Evolutionary conservation across 2,113 vertebrate genomes (phyloP).

Genomic region (Rhipidura dahli): DNA sequence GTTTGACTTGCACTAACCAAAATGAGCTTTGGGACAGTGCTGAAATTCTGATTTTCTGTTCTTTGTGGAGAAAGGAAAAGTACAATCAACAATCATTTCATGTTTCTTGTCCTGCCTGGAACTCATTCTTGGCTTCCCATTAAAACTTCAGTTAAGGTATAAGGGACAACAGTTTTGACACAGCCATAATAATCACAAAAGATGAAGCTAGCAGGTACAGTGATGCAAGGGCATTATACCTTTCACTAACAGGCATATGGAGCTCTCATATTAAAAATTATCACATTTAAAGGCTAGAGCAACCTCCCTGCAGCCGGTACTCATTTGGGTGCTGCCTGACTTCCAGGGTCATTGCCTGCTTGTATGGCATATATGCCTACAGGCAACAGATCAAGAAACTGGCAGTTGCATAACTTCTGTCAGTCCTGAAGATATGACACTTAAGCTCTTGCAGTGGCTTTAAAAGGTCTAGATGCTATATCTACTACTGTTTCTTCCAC

Average conservation of each 20-base stretch:
- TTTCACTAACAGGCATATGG: background rate
- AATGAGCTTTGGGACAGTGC: background rate
- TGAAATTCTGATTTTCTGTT: background rate
- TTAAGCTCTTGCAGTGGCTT: background rate
- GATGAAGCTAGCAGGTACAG: background rate
- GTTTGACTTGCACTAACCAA: background rate
- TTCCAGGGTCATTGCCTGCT: background rate
- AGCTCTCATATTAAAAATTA: background rate
- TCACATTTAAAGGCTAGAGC: background rate
- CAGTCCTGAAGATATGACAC: fast-evolving
- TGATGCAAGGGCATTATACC: background rate
- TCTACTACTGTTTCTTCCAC: background rate
- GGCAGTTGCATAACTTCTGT: background rate
- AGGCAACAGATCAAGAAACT: fast-evolving
- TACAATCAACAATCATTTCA: background rate
- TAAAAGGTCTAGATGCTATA: background rate
- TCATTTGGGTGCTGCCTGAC: background rate
- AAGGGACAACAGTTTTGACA: background rate
- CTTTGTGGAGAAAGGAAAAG: background rate
- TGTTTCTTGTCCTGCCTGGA: background rate
- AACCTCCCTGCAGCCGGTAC: background rate
- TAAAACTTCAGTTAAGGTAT: background rate
- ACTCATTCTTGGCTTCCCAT: background rate
- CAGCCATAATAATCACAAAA: background rate
- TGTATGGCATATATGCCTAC: background rate